Evolutionary conservation across 1,140 invertebrate genomes (phyloP), one percentile per base, ranked within the genome.

Genomic region (Nasonia giraulti): DNA sequence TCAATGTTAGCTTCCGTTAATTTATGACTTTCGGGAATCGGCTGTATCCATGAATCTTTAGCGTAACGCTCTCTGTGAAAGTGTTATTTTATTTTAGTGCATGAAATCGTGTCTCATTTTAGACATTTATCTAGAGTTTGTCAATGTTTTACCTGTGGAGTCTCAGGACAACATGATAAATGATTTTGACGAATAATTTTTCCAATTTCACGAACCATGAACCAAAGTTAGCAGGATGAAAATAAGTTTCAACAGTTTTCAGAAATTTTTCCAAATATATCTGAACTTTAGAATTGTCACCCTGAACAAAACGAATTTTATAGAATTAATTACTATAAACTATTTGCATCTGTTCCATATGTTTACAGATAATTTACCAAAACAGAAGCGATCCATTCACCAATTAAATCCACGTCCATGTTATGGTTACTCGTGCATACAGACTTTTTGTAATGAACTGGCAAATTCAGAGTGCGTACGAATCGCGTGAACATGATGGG

Each of bases 171-270:
- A 83, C 33, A 17, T 23, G 23, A 23, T 68, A 17, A 76, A 47
- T 66, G 8, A 77, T 37, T 44, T 68, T 44, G 5, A 66, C 20
- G 44, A 55, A 80, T 14, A 76, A 50, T 55, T 79, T 2, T 78
- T 94, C 94, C 0, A 97, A 91, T 86, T 94, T 95, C 55, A 87
- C 91, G 27, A 95, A 94, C 97, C 97, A 98, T 33, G 94, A 81
- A 68, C 98, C 98, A 81, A 93, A 91, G 91, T 99, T 99, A 0
- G 97, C 98, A 75, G 97, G 97, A 93, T 99, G 96, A 88, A 96
- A 96, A 93, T 98, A 99, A 10, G 97, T 97, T 91, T 98, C 96
- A 2, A 98, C 92, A 0, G 96, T 95, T 87, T 96, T 96, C 87
- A 99, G 95, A 89, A 99, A 95, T 86, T 96, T 96, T 82, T 95